Base-by-base conservation (phyloP, 2,797 vertebrate species). In the Enteromius anoplus region DNA sequence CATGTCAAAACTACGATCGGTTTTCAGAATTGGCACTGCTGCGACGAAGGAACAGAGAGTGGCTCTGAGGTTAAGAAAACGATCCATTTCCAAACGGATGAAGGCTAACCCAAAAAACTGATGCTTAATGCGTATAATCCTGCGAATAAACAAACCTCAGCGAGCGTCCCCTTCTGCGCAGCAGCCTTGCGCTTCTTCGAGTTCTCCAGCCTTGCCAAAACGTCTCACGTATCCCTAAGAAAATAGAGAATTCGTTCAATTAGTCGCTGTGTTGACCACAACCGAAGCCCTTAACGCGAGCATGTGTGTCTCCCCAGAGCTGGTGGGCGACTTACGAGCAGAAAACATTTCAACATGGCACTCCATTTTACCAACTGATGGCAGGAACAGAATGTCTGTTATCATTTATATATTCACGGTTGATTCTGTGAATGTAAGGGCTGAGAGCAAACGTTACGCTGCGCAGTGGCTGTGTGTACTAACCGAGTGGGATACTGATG, bases 221-320 rank as follows among this genome's bases (percentile, higher is more conserved):
- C 91, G 89, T 68, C 78, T 89, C 78, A 89, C 55, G 83, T 84
- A 82, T 90, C 87, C 87, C 88, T 91, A 90, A 88, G 76, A 86
- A 90, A 92, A 92, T 80, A 88, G 91, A 90, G 78, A 90, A 89
- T 92, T 92, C 85, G 90, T 87, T 87, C 89, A 75, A 90, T 37
- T 88, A 91, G 88, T 85, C 88, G 86, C 88, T 88, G 85, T 87
- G 86, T 89, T 89, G 87, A 86, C 88, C 85, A 84, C 77, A 81
- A 80, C 55, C n/a, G 73, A 82, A 88, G 70, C 12, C 86, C 80
- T 91, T 90, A 89, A 89, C 86, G 87, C 87, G 85, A 34, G 81
- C 87, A 86, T 85, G 87, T 86, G 84, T 88, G 87, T 83, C 84
- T 85, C 79, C 81, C n/a, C 21, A 84, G 83, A 85, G 81, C 65